phyloP scores from a whole-genome alignment of 1,140 invertebrate genomes.

The Probaryconus sp. region DNA sequence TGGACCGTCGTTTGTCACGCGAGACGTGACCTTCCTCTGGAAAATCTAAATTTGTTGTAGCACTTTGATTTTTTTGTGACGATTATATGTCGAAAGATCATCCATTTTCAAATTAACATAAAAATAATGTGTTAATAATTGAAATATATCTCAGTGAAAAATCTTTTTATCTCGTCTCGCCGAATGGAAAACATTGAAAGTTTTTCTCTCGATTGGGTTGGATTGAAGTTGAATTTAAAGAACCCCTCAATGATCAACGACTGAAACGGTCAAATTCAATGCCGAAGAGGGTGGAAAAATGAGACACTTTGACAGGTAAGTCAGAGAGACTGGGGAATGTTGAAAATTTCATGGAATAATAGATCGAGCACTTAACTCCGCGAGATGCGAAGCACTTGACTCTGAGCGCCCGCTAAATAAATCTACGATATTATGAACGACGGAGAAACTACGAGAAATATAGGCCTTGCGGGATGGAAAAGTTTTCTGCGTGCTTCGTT shows the following conservation, averaged over 20 bases:
- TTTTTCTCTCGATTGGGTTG: no score
- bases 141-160: no score
- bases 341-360: conserved; percentile 76
- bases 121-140: no score
- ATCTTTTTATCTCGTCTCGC: no score
- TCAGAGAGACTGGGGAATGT: conserved; percentile 32
- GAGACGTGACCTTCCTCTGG: conserved; percentile 33
- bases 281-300: conserved; percentile 39
- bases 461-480: conserved; percentile 38
- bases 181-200: no score
- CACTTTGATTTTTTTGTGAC: conserved; percentile 8
- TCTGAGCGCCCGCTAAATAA: conserved; percentile 41
- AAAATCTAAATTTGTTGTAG: conserved; percentile 36
- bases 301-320: conserved; percentile 20
- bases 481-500: conserved; percentile 15
- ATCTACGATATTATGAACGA: conserved; percentile 34
- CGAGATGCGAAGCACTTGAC: conserved; percentile 22
- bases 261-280: conserved; percentile 28
- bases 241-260: conserved; percentile 2
- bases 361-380: conserved; percentile 63
- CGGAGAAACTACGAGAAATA: conserved; percentile 25
- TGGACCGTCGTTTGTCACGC: conserved; percentile 23
- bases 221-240: no score
- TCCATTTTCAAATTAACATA: no score
- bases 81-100: background rate